Percentiles rank a stretch among this genome's conserved stretches.
Conservation (phyloP, 2,797 vertebrate species). For the Xiphophorus birchmanni region DNA sequence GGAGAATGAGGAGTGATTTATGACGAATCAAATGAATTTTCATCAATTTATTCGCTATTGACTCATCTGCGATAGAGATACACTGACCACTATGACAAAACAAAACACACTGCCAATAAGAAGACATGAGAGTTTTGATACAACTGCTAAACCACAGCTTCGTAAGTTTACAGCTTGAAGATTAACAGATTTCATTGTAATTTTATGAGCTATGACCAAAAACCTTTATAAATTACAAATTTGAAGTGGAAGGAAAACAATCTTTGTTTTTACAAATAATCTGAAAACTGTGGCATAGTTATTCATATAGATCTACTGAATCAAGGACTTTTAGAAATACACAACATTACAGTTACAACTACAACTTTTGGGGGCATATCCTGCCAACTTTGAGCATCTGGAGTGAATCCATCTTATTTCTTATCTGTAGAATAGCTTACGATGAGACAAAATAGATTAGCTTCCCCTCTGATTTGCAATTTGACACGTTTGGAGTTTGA, state of each 20-base stretch:
- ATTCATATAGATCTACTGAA: not conserved
- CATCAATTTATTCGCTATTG: slow-evolving; percentile 33
- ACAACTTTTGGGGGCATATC: not conserved
- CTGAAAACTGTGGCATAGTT: not conserved
- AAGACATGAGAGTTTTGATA: not conserved
- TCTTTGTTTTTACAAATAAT: not conserved
- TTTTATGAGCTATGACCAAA: not conserved
- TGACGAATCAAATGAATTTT: slow-evolving; percentile 47
- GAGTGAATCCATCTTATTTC: not conserved
- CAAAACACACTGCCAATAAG: not conserved
- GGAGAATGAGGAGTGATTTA: slow-evolving; percentile 46
- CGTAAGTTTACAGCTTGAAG: not conserved
- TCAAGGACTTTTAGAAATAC: not conserved
- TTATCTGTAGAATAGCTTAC: not conserved
- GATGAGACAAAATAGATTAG: not conserved
- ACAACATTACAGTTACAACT: not conserved
- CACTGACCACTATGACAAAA: not conserved
- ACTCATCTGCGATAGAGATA: slow-evolving; percentile 34
- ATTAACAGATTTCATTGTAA: not conserved
- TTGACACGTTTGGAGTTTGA: not conserved
- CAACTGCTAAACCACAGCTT: not conserved
- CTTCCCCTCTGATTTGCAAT: not conserved
- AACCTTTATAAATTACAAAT: not conserved
- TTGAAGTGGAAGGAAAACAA: not conserved
- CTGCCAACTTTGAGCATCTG: not conserved